Conservation (phyloP, 2,888 invertebrate genomes). For the Arge pagana region DNA sequence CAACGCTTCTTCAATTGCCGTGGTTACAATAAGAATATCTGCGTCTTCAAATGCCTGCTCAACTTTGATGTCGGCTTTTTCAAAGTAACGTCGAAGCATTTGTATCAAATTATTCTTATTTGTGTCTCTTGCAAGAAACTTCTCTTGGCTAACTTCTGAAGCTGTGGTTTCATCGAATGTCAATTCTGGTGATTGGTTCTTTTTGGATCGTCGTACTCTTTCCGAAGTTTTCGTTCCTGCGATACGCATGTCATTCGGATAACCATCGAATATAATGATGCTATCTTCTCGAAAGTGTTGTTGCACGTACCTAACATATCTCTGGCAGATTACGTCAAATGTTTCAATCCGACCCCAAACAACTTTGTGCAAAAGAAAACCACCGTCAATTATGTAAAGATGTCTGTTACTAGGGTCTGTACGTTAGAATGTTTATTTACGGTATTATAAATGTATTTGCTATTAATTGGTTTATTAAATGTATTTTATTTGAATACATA, state of each 20-base stretch:
- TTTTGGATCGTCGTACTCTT: slow-evolving; percentile 30
- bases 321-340: slow-evolving; percentile 31
- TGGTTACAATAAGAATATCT: slow-evolving; percentile 2
- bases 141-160: slow-evolving; percentile 30
- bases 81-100: slow-evolving; percentile 27
- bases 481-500: too few relatives aligned
- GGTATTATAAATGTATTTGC: too few relatives aligned
- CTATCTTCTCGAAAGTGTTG: slow-evolving; percentile 31
- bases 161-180: slow-evolving; percentile 29
- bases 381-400: slow-evolving; percentile 39
- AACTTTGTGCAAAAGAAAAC: slow-evolving; percentile 40
- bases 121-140: slow-evolving; percentile 31
- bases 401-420: slow-evolving; percentile 6
- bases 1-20: slow-evolving; percentile 1
- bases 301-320: slow-evolving; percentile 36
- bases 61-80: not conserved
- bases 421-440: too few relatives aligned
- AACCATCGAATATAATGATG: slow-evolving; percentile 38
- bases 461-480: too few relatives aligned
- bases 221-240: slow-evolving; percentile 34
- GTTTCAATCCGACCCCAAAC: slow-evolving; percentile 35
- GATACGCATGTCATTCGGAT: slow-evolving; percentile 29
- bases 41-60: slow-evolving; percentile 1
- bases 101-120: slow-evolving; percentile 34
- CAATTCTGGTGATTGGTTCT: slow-evolving; percentile 22